phyloP scores from a whole-genome alignment of 2,113 vertebrate genomes.

The Varanus salvator region DNA sequence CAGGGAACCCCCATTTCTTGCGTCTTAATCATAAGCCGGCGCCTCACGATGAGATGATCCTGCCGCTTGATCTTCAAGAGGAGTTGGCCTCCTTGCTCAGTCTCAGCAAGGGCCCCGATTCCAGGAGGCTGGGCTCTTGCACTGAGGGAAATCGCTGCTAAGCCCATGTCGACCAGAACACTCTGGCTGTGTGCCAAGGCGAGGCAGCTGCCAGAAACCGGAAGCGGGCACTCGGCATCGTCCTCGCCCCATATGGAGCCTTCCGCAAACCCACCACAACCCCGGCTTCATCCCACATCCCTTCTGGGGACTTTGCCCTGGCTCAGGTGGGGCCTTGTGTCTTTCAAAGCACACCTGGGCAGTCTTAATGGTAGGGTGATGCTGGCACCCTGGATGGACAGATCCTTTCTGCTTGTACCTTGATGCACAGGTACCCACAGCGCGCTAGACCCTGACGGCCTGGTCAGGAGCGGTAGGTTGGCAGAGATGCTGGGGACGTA shows the following conservation, averaged over 20 bases:
- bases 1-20: neutral
- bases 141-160: neutral
- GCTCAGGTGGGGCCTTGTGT: neutral
- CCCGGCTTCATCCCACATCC: neutral
- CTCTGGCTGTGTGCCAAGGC: neutral
- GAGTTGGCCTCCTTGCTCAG: neutral
- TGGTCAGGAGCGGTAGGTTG: no score
- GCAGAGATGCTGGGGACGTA: no score
- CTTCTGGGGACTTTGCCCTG: neutral
- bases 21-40: neutral
- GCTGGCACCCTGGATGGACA: neutral
- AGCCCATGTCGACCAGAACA: neutral
- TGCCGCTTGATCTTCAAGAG: neutral
- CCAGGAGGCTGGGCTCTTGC: neutral
- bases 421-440: no score
- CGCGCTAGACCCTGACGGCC: no score
- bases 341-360: neutral
- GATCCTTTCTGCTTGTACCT: no score
- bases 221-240: neutral
- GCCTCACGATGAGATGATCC: neutral
- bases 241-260: neutral
- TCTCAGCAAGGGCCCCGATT: neutral
- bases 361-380: neutral
- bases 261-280: no score
- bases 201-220: neutral